Conservation (phyloP, 2,888 invertebrate species). For the Scaptomyza polygonia region DNA sequence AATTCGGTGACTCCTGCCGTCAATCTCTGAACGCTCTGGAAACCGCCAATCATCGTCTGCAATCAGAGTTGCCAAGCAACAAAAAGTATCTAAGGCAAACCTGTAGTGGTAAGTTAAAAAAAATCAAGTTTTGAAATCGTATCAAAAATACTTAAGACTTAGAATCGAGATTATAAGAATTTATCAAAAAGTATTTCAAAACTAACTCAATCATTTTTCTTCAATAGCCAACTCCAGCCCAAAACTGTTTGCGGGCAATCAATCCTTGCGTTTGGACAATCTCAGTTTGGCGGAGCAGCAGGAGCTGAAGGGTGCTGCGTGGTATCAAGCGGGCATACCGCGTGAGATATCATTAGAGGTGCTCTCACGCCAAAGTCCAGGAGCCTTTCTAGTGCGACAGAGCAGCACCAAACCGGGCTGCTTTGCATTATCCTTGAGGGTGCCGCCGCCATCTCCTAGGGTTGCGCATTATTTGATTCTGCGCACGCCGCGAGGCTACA, state of each 20-base stretch:
- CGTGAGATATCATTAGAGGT: conserved; percentile 97
- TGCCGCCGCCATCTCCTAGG: conserved; percentile 91
- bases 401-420: conserved; percentile 97
- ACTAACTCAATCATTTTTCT: no score
- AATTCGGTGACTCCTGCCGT: conserved; percentile 84
- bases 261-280: conserved; percentile 86
- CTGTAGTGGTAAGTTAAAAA: conserved; percentile 81
- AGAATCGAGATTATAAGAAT: no score
- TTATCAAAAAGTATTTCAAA: no score
- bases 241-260: conserved; percentile 85
- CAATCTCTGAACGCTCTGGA: conserved; percentile 84
- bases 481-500: conserved; percentile 93
- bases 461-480: conserved; percentile 98
- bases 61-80: conserved; percentile 81
- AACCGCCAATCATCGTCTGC: conserved; percentile 79
- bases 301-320: conserved; percentile 93
- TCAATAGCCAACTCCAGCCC: conserved; percentile 84
- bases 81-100: conserved; percentile 84
- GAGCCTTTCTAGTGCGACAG: conserved; percentile 97
- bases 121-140: neutral
- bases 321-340: conserved; percentile 98
- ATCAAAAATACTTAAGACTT: no score
- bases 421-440: conserved; percentile 96
- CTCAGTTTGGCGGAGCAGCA: conserved; percentile 90
- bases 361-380: conserved; percentile 94